Evolutionary conservation across 1,140 invertebrate species (phyloP), one percentile per base, ranked within the genome.

Genomic region (Neodiprion virginianus): DNA sequence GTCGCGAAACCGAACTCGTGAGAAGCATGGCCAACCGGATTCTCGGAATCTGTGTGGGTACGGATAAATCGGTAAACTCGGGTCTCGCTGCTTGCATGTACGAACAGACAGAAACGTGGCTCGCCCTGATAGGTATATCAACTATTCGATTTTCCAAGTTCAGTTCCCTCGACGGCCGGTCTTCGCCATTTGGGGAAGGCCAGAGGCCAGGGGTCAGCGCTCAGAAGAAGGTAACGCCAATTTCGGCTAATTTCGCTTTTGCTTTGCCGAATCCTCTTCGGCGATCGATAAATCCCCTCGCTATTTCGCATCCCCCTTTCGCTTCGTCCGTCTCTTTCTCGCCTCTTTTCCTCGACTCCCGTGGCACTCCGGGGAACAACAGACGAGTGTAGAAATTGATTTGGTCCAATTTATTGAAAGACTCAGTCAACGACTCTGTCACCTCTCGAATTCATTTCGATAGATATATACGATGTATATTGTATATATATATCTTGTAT

Each of bases 381-480:
- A 40, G 28, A 14, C n/a, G 53, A 61, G 53, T 61, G 53, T 61
- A 3, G 53, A 61, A 61, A 61, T 61, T 61, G 53, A 61, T 61
- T 61, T 61, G 53, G 53, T 61, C 53, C 53, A 61, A 61, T 61
- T 61, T 61, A 61, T 61, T 61, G 53, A 61, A 61, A 61, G 11
- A 12, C 11, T 17, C 11, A 61, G n/a, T 61, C 53, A 61, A 61
- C 53, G 53, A 61, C 53, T 61, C 28, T 5, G 28, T 40, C 28
- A 40, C 28, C 28, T 40, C 28, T 5, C 2, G 5, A 40, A 40
- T 5, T 40, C 28, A 40, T 40, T 40, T 40, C 1, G 1, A 40
- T 40, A 40, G 1, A 40, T 40, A 40, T 40, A 40, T 40, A 40
- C 5, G 1, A 40, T 40, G 5, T 0, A 40, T 40, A 40, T n/a